These are phyloP conservation scores for Parazoanthus swiftii DNA, from an alignment of 92 coral and sea anemone genomes.

Conservation along the genomic window DNA sequence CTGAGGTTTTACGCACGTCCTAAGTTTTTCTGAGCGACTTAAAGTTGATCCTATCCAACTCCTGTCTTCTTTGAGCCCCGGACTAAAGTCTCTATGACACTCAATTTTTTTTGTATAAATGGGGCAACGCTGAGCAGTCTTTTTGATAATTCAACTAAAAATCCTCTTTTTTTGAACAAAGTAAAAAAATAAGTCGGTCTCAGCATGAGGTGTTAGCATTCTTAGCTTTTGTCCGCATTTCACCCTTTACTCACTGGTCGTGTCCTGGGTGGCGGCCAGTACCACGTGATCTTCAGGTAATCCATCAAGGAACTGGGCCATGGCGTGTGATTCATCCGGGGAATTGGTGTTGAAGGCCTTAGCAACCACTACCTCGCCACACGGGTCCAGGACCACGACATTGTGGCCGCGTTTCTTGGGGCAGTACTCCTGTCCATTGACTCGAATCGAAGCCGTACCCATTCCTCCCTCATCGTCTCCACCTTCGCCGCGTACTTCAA, in stretches of 20 bases:
- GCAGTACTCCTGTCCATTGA: slow-evolving; percentile 93
- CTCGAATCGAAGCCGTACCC: slow-evolving; percentile 88
- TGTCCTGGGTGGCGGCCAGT: slow-evolving; percentile 89
- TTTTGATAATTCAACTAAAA: too few species aligned
- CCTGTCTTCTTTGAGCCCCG: too few species aligned
- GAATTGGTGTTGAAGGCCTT: slow-evolving; percentile 90
- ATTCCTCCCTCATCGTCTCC: slow-evolving; percentile 99
- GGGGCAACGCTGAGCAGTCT: too few species aligned
- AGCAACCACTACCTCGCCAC: slow-evolving; percentile 81
- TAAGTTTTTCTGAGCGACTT: too few species aligned
- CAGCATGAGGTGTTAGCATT: too few species aligned
- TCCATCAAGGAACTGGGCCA: slow-evolving; percentile 85
- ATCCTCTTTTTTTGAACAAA: too few species aligned
- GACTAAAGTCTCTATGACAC: too few species aligned
- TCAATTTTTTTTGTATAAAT: too few species aligned
- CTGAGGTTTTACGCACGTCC: too few species aligned
- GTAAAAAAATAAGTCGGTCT: too few species aligned
- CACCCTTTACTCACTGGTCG: slow-evolving; percentile 60
- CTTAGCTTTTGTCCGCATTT: too few species aligned
- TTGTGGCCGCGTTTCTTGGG: slow-evolving; percentile 94
- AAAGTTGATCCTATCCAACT: too few species aligned
- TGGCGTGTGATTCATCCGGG: slow-evolving; percentile 75
- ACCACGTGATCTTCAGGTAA: slow-evolving; percentile 96
- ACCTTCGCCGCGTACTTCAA: slow-evolving; percentile 91
- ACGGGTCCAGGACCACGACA: slow-evolving; percentile 90